phyloP scores from a whole-genome alignment of 1,140 invertebrate species.

The Catajapyx aquilonaris region DNA sequence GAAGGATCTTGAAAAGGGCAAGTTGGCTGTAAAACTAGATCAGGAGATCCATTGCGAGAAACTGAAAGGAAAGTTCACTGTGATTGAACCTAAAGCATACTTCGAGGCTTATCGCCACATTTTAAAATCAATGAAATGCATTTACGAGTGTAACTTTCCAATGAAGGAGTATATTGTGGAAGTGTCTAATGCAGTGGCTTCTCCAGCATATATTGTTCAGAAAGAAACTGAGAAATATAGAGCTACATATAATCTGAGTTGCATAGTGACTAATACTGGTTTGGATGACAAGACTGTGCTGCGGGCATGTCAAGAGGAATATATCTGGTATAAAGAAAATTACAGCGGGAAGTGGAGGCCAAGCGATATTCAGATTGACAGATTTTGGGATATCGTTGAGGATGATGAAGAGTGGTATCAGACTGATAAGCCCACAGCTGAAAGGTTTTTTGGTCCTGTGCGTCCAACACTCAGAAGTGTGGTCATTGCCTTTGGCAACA shows the following conservation, averaged over 20 bases:
- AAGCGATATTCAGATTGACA: slow-evolving; percentile 2
- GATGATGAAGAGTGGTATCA: slow-evolving; percentile 13
- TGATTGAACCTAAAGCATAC: slow-evolving; percentile 42
- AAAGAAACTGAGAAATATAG: slow-evolving; percentile 8
- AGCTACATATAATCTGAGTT: slow-evolving; percentile 12
- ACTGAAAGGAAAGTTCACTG: slow-evolving; percentile 23
- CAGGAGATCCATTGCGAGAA: slow-evolving; percentile 18
- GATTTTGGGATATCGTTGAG: slow-evolving; percentile 1
- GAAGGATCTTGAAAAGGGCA: slow-evolving; percentile 19
- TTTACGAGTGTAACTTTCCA: slow-evolving; percentile 28
- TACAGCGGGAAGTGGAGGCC: not conserved
- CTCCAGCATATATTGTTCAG: slow-evolving; percentile 10
- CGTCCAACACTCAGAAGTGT: not conserved
- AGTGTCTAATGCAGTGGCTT: slow-evolving; percentile 16
- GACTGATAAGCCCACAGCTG: no score
- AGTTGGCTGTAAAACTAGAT: slow-evolving; percentile 25
- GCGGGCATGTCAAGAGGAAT: not conserved
- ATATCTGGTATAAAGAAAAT: not conserved
- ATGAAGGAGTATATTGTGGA: slow-evolving; percentile 39
- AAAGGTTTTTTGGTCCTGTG: slow-evolving; percentile 6
- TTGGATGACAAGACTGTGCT: not conserved
- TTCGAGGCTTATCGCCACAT: slow-evolving; percentile 44
- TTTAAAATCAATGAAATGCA: slow-evolving; percentile 31
- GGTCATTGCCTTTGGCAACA: no score
- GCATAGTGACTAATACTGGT: not conserved